A percentile compares a stretch with the other conserved stretches of the same genome.
phyloP scores from a whole-genome alignment of 1,140 invertebrate species.

The Phocides pigmalion region DNA sequence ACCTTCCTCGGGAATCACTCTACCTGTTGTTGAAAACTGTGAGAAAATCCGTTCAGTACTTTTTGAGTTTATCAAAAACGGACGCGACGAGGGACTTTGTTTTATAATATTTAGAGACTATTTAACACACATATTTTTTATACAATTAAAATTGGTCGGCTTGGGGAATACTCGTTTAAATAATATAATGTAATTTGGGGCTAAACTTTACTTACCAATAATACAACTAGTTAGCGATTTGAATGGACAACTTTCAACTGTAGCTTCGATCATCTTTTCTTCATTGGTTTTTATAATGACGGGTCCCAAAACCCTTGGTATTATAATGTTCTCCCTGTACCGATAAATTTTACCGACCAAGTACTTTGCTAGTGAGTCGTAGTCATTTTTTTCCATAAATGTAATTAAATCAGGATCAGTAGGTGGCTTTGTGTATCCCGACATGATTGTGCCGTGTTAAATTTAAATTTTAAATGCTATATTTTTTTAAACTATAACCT shows the following conservation, averaged over 20 bases:
- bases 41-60: no score
- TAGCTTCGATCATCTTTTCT: constrained; percentile 93
- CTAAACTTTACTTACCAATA: constrained; percentile 90
- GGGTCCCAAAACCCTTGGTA: constrained; percentile 90
- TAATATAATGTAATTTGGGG: no score
- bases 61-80: no score
- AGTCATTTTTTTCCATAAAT: constrained; percentile 80
- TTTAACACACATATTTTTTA: no score
- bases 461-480: background rate
- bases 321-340: constrained; percentile 92
- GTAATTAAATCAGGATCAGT: constrained; percentile 66
- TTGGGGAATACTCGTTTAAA: no score
- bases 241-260: constrained; percentile 96
- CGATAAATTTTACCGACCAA: constrained; percentile 87
- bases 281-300: constrained; percentile 92
- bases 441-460: constrained; percentile 40
- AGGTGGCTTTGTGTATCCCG: constrained; percentile 60
- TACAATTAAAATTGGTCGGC: no score
- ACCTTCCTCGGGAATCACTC: no score
- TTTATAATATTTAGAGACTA: no score
- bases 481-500: background rate
- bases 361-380: constrained; percentile 86
- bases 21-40: no score
- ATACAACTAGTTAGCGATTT: constrained; percentile 96
- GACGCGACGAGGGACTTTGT: no score